A percentile compares a stretch with the other conserved stretches of the same genome.
phyloP scores from a whole-genome alignment of 2,888 invertebrate genomes.

The Lasioglossum pauxillum region DNA sequence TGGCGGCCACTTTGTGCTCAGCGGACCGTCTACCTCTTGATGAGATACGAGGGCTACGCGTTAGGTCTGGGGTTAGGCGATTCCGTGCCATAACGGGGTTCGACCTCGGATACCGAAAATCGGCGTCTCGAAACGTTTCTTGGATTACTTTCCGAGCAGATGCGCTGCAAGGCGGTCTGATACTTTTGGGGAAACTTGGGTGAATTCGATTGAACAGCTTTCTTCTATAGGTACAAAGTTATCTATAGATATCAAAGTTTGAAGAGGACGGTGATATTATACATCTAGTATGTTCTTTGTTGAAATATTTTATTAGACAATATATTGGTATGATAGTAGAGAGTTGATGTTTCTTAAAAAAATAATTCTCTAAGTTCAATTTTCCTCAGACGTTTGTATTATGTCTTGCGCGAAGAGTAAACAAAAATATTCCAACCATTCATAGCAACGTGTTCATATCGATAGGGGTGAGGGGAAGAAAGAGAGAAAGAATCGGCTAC shows the following conservation, averaged over 20 bases:
- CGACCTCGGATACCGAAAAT: slow-evolving; percentile 3
- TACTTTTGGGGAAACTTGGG: background rate
- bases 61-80: background rate
- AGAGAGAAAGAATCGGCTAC: slow-evolving; percentile 9
- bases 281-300: background rate
- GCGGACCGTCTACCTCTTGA: slow-evolving; percentile 21
- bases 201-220: background rate
- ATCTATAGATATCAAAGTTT: background rate
- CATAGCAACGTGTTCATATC: background rate
- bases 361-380: too few species aligned
- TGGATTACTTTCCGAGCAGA: slow-evolving; percentile 31
- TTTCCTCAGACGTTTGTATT: too few species aligned
- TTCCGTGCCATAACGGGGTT: slow-evolving; percentile 28
- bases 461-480: background rate
- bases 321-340: background rate
- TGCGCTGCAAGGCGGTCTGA: slow-evolving; percentile 14
- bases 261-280: background rate
- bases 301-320: background rate
- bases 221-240: background rate
- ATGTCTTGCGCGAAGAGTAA: too few species aligned
- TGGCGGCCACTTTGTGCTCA: slow-evolving; percentile 33
- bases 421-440: background rate
- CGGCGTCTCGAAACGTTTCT: background rate
- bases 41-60: slow-evolving; percentile 39
- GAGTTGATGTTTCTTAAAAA: too few species aligned